These are phyloP conservation scores for Drosophila meridionalis DNA, from an alignment of 2,888 invertebrate genomes.

Conservation along the genomic window DNA sequence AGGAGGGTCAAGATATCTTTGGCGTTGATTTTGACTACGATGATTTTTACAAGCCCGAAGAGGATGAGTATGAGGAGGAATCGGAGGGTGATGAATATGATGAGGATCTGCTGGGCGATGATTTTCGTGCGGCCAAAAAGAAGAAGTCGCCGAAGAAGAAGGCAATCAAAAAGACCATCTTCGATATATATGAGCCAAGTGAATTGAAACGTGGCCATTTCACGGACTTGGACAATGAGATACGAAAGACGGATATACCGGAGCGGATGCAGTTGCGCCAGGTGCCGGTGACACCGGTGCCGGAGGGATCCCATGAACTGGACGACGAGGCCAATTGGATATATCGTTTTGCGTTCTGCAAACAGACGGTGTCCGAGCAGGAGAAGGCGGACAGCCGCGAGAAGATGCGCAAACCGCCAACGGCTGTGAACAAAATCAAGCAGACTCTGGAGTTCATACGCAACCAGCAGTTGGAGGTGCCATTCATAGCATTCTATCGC, in stretches of 20 bases:
- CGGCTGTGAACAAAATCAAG: slow-evolving; percentile 94
- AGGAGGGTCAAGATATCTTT: slow-evolving; percentile 99
- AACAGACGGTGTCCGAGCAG: slow-evolving; percentile 92
- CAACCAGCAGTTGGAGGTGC: slow-evolving; percentile 97
- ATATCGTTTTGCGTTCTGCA: slow-evolving; percentile 96
- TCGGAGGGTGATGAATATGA: slow-evolving; percentile 92
- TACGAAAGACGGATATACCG: slow-evolving; percentile 94
- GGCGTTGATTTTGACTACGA: slow-evolving; percentile 99
- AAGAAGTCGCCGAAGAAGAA: slow-evolving; percentile 92
- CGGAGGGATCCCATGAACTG: slow-evolving; percentile 93
- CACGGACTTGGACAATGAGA: slow-evolving; percentile 96
- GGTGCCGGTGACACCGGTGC: slow-evolving; percentile 93
- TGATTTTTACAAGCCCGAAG: slow-evolving; percentile 94
- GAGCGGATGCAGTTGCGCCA: slow-evolving; percentile 96
- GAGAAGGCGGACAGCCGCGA: slow-evolving; percentile 83
- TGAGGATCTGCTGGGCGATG: slow-evolving; percentile 89
- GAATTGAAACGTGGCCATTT: slow-evolving; percentile 98
- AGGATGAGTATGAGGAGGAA: slow-evolving; percentile 91
- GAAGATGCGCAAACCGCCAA: slow-evolving; percentile 88
- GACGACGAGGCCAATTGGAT: slow-evolving; percentile 99
- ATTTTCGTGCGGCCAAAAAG: slow-evolving; percentile 87
- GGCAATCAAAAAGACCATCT: slow-evolving; percentile 93
- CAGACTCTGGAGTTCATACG: slow-evolving; percentile 98
- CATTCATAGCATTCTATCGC: slow-evolving; percentile 99
- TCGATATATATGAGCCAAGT: slow-evolving; percentile 98